Evolutionary conservation across 2,113 vertebrate species (phyloP), one percentile per base, ranked within the genome.

Genomic region (Centropus bengalensis): DNA sequence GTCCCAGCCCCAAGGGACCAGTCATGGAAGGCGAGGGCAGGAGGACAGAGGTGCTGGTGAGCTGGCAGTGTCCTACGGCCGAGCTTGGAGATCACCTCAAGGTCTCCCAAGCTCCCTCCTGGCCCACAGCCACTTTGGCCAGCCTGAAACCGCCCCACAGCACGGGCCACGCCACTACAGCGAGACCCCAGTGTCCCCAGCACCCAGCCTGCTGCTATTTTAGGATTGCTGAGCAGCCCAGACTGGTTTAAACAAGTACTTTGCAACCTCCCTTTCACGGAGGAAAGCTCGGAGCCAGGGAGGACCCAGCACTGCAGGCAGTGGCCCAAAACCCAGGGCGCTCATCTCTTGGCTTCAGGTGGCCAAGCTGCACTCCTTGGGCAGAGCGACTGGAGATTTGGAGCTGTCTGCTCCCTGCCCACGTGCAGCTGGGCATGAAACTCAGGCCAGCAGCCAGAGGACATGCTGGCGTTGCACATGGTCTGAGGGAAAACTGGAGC

Each of bases 381-480:
- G 28, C n/a, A 40, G 24, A 52, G 27, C 1, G 66, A 51, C 18
- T 44, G 21, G 47, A 64, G 74, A 26, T 6, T 26, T 0, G 1
- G 71, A 71, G 66, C 36, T 38, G 36, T 45, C 71, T 82, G 51
- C 11, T 73, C n/a, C 26, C 69, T 58, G 74, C 16, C 51, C 44
- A 79, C 0, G 0, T 19, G 42, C 38, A 68, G 51, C 33, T 56
- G 49, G n/a, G 40, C 54, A 79, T 4, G 5, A 45, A 77, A 36
- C 56, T 51, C 33, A 2, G 56, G 44, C 4, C 22, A 76, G n/a
- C 38, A 55, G 69, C 18, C 33, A 91, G 70, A 95, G 49, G 27
- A 40, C 52, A 79, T 0, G 0, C 66, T 49, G 27, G 4, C 8
- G 1, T 59, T 33, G 77, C 17, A 24, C 6, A 5, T 62, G 24